These are phyloP conservation scores for Perca schrenkii DNA, from an alignment of 2,113 vertebrate genomes.

Conservation along the genomic window DNA sequence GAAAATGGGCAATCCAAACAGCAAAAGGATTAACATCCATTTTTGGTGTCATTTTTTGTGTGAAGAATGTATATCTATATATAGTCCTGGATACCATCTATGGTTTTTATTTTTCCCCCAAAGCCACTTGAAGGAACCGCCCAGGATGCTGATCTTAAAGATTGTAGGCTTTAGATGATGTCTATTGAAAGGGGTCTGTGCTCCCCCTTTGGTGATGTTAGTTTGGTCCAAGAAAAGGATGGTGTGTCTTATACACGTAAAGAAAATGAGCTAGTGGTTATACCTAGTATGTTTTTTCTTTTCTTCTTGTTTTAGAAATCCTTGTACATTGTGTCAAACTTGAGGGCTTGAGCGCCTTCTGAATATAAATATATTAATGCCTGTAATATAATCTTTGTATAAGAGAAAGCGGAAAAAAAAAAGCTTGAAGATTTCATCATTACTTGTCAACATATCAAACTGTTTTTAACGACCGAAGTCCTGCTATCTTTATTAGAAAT, in stretches of 20 bases:
- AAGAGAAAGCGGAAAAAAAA: constrained; percentile 57
- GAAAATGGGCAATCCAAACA: constrained; percentile 58
- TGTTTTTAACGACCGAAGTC: constrained; percentile 83
- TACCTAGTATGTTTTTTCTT: constrained; percentile 57
- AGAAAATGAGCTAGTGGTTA: constrained; percentile 75
- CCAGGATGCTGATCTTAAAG: constrained; percentile 65
- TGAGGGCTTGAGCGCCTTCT: constrained; percentile 63
- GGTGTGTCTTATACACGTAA: constrained; percentile 76
- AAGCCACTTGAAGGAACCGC: constrained; percentile 66
- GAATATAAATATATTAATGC: constrained; percentile 82
- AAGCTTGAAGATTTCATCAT: constrained; percentile 77
- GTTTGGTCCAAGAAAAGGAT: constrained; percentile 73
- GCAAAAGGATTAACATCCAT: constrained; percentile 32
- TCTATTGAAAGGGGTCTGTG: constrained; percentile 61
- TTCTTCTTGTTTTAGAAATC: constrained; percentile 72
- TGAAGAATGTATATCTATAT: constrained; percentile 82
- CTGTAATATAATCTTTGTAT: constrained; percentile 84
- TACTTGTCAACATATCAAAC: constrained; percentile 84
- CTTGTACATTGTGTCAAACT: constrained; percentile 84
- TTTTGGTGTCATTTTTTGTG: constrained; percentile 39
- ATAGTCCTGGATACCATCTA: constrained; percentile 57
- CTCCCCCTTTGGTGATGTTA: constrained; percentile 62
- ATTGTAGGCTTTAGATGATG: constrained; percentile 73
- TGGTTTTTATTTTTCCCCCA: constrained; percentile 54
- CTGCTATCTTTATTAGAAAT: constrained; percentile 86